These are phyloP conservation scores for Paramisgurnus dabryanus DNA, from an alignment of 2,113 vertebrate species.

Conservation along the genomic window DNA sequence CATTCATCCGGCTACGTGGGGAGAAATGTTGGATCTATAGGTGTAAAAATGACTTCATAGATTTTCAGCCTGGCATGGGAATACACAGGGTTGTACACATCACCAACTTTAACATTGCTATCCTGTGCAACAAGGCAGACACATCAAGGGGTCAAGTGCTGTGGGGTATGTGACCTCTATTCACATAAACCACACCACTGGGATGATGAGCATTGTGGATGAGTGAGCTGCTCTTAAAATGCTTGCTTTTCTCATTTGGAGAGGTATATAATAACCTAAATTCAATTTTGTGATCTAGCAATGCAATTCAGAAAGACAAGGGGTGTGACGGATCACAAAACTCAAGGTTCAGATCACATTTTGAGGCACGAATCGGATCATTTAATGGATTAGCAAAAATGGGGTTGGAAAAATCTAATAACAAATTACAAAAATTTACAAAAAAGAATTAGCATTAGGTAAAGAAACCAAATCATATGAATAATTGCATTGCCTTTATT, in stretches of 20 bases:
- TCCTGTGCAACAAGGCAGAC: conserved; percentile 7
- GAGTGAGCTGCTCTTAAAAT: neutral
- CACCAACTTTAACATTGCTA: neutral
- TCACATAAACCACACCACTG: neutral
- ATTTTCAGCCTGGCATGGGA: neutral
- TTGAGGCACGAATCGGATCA: no score
- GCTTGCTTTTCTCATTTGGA: neutral
- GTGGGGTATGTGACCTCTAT: conserved; percentile 23
- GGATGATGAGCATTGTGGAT: neutral
- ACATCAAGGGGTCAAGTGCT: conserved; percentile 19
- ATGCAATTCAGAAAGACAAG: neutral
- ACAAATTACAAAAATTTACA: no score
- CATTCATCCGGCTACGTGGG: neutral
- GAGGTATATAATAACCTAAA: neutral
- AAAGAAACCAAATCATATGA: no score
- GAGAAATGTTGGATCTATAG: neutral
- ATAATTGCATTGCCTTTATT: no score
- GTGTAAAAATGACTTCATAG: neutral
- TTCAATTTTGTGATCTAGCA: neutral
- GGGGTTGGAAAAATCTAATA: no score
- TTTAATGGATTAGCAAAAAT: no score
- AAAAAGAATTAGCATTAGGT: no score
- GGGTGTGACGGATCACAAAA: no score
- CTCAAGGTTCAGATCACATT: no score
- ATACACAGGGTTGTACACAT: neutral